Evolutionary conservation across 2,888 invertebrate genomes (phyloP).

Genomic region (Andrena chrysosceles): DNA sequence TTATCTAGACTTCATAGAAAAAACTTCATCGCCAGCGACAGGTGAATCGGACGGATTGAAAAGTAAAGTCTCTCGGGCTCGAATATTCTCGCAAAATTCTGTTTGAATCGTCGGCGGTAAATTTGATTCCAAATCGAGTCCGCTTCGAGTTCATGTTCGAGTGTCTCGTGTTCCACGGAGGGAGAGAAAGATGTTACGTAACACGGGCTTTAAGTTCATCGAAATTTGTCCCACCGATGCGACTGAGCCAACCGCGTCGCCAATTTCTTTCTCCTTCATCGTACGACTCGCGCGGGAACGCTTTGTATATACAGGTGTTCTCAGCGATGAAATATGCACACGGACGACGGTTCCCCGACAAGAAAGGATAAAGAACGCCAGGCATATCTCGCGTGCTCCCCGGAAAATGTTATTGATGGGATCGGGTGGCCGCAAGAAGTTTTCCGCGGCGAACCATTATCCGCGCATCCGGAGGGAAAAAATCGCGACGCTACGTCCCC

Average conservation of each 20-base stretch:
- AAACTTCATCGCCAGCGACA: neutral
- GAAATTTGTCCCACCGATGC: neutral
- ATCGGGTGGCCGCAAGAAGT: neutral
- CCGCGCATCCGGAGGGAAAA: neutral
- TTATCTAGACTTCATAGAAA: neutral
- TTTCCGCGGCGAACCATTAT: conserved; percentile 9
- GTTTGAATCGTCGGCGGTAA: neutral
- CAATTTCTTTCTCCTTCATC: neutral
- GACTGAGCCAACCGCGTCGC: neutral
- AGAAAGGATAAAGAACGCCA: neutral
- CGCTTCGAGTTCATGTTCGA: neutral
- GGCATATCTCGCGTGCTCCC: conserved; percentile 1
- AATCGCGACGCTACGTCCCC: conserved; percentile 2
- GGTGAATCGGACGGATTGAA: neutral
- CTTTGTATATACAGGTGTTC: conserved; percentile 5
- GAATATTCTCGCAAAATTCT: neutral
- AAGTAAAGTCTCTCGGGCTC: neutral
- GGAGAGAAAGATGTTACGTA: neutral
- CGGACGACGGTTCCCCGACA: neutral
- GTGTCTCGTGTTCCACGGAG: neutral
- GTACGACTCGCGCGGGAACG: neutral
- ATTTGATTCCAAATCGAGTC: neutral
- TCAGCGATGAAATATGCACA: neutral
- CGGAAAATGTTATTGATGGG: conserved; percentile 37
- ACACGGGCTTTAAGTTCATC: neutral